phyloP scores from a whole-genome alignment of 2,113 vertebrate genomes.

The Podarcis muralis region DNA sequence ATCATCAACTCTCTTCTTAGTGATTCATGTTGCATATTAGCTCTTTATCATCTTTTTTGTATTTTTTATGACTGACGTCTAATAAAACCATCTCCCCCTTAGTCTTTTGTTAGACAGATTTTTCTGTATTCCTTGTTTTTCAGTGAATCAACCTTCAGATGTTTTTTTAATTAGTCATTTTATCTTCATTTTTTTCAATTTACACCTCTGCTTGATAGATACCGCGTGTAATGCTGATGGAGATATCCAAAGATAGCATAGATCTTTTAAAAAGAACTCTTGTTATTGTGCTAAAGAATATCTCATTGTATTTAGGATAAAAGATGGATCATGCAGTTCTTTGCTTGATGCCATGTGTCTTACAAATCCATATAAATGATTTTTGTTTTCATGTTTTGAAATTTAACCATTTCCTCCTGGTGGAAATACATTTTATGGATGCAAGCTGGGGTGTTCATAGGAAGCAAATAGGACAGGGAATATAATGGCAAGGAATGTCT shows the following conservation, averaged over 20 bases:
- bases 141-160: constrained; percentile 25
- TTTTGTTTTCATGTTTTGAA: constrained; percentile 15
- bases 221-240: accelerated
- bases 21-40: background rate
- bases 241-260: constrained; percentile 32
- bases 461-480: background rate
- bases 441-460: background rate
- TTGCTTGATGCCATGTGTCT: background rate
- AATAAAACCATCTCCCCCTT: background rate
- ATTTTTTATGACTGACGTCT: background rate
- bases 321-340: background rate
- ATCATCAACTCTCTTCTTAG: background rate
- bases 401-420: constrained; percentile 27
- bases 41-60: background rate
- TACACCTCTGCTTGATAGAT: constrained; percentile 40
- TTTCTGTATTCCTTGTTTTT: background rate
- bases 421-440: background rate
- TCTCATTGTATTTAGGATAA: background rate
- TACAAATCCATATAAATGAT: constrained; percentile 43
- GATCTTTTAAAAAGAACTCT: background rate
- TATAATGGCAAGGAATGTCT: background rate
- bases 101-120: background rate
- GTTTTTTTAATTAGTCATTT: constrained; percentile 58
- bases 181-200: constrained; percentile 41
- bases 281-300: constrained; percentile 16